Evolutionary conservation across 2,888 invertebrate genomes (phyloP).

Genomic region (Phymatocera aterrima): DNA sequence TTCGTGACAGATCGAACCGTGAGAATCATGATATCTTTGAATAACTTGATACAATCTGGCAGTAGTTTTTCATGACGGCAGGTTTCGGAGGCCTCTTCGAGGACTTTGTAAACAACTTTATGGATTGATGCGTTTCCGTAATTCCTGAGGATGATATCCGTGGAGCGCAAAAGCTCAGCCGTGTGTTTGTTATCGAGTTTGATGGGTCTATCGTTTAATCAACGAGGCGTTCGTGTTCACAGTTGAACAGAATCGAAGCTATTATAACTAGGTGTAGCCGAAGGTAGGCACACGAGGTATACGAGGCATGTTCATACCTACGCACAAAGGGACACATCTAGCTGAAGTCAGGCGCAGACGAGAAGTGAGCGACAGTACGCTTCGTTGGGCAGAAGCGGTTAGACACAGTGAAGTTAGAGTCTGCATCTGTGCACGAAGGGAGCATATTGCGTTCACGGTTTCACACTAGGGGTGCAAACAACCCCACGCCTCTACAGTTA

Average conservation of each 20-base stretch:
- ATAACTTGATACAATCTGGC: not conserved
- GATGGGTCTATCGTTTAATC: not conserved
- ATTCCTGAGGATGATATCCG: slow-evolving; percentile 6
- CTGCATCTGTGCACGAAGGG: slow-evolving; percentile 52
- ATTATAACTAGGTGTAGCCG: not conserved
- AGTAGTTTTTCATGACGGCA: not conserved
- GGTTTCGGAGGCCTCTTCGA: not conserved
- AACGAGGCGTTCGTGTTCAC: slow-evolving; percentile 3
- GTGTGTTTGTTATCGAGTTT: not conserved
- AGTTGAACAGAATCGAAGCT: slow-evolving; percentile 20
- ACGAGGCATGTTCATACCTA: not conserved
- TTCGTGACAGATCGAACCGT: not conserved
- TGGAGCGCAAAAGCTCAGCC: not conserved
- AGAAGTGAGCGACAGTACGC: slow-evolving; percentile 40
- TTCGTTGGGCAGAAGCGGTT: slow-evolving; percentile 42
- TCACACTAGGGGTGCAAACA: slow-evolving; percentile 68
- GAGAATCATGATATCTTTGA: not conserved
- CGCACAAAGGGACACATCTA: slow-evolving; percentile 19
- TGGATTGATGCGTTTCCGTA: not conserved
- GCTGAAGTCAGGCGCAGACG: slow-evolving; percentile 33
- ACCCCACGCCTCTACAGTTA: slow-evolving; percentile 53
- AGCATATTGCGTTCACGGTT: slow-evolving; percentile 68
- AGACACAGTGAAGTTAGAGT: slow-evolving; percentile 39
- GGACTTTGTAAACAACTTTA: not conserved
- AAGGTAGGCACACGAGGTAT: not conserved